phyloP scores from a whole-genome alignment of 2,797 vertebrate species.

The Sebastes jordani region DNA sequence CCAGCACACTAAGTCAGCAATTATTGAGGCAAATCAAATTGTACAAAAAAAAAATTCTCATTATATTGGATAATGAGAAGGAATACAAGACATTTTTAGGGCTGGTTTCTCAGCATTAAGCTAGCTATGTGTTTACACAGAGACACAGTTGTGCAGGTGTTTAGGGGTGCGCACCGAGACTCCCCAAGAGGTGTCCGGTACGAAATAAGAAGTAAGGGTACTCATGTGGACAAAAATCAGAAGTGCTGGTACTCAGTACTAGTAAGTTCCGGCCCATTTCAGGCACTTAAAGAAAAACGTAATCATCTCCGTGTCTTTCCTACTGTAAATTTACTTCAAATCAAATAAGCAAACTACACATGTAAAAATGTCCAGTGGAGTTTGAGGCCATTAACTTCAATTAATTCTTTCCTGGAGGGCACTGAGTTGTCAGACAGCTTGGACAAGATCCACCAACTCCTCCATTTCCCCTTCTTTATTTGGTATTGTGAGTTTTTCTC shows the following conservation, averaged over 20 bases:
- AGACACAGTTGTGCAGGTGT: too few species aligned
- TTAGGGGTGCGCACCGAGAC: too few species aligned
- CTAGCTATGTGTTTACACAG: too few species aligned
- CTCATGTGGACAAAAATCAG: too few species aligned
- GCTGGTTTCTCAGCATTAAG: too few species aligned
- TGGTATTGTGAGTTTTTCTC: neutral
- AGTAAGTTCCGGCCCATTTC: too few species aligned
- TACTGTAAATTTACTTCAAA: neutral
- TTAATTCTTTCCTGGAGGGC: slow-evolving; percentile 1
- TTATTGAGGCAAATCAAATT: too few species aligned
- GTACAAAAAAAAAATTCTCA: accelerated
- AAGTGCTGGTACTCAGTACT: too few species aligned
- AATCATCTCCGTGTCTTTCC: neutral
- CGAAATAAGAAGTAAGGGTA: too few species aligned
- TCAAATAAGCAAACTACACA: neutral
- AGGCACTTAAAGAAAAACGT: neutral
- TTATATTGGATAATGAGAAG: too few species aligned
- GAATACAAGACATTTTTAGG: too few species aligned
- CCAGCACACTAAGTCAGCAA: accelerated
- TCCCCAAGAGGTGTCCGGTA: too few species aligned
- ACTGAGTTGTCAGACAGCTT: neutral
- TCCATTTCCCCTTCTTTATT: slow-evolving; percentile 2
- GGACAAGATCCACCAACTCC: neutral
- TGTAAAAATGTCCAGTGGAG: neutral
- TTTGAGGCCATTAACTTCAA: neutral